phyloP scores from a whole-genome alignment of 2,888 invertebrate genomes.

The Scelioninae gen. 1 region DNA sequence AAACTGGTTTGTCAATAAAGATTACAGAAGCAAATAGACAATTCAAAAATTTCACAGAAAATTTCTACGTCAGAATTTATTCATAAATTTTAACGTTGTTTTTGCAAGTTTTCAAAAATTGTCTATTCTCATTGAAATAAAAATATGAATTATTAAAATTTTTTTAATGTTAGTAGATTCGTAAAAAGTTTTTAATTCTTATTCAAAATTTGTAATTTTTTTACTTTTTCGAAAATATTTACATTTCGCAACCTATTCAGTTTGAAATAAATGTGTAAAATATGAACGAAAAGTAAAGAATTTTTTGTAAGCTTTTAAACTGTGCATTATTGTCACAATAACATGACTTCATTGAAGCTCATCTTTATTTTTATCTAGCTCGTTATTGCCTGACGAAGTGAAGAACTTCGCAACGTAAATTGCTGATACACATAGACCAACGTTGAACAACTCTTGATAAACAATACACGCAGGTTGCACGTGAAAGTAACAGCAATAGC shows the following conservation, averaged over 20 bases:
- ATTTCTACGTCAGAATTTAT: too few species aligned
- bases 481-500: constrained; percentile 66
- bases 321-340: background rate
- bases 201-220: too few species aligned
- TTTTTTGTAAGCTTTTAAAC: background rate
- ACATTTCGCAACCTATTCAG: too few species aligned
- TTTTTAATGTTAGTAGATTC: too few species aligned
- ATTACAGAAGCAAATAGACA: background rate
- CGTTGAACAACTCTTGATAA: constrained; percentile 57
- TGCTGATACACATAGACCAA: constrained; percentile 58
- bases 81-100: too few species aligned
- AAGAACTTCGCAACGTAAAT: constrained; percentile 51
- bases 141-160: too few species aligned
- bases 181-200: too few species aligned
- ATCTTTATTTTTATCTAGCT: constrained; percentile 57
- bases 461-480: constrained; percentile 66
- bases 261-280: background rate
- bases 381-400: constrained; percentile 46
- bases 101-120: too few species aligned
- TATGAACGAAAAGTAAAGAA: background rate
- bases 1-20: background rate
- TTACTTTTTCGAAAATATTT: too few species aligned
- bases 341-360: constrained; percentile 34
- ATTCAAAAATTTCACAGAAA: too few species aligned
- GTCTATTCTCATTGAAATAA: too few species aligned